Evolutionary conservation across 2,888 invertebrate genomes (phyloP), one percentile per base, ranked within the genome.

Genomic region (Agapostemon virescens): DNA sequence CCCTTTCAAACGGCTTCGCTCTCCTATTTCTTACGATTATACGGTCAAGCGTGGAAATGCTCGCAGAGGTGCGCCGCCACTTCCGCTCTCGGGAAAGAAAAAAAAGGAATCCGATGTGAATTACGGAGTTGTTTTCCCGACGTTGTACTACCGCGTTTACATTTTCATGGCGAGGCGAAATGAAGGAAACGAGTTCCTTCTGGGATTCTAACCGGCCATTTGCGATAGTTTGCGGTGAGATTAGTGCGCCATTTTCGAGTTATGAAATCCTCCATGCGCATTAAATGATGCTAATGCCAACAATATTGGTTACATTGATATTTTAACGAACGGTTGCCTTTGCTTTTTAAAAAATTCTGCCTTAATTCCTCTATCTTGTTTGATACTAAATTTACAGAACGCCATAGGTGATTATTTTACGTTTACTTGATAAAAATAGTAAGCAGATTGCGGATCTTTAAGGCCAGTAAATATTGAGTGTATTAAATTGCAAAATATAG

Each of bases 21-120:
- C 26, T 33, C 38, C 33, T 58, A 30, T 73, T 73, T 69, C 79
- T 58, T 58, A 17, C 69, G 58, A 66, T 69, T 69, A 79, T 49
- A 79, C 42, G 38, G n/a, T 42, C 69, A 67, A 70, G 36, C 70
- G 49, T 33, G 17, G 38, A 38, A 64, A 38, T 40, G 58, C 36
- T 63, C 66, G n/a, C 67, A 33, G 36, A 45, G 42, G 42, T 68
- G 61, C 45, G 64, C 30, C 58, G 52, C 42, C 58, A 7, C 23
- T n/a, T 45, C n/a, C 26, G 45, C 26, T 15, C 6, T 0, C 2
- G 26, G 26, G 33, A 33, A 30, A 17, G 11, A 20, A 20, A 20
- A 26, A 30, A 26, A 33, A n/a, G n/a, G n/a, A 36, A 36, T 1
- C 38, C 23, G 30, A 66, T 66, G 75, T 67, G 49, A 61, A 58